phyloP scores from a whole-genome alignment of 1,140 invertebrate genomes.

The Glossosoma conforme region DNA sequence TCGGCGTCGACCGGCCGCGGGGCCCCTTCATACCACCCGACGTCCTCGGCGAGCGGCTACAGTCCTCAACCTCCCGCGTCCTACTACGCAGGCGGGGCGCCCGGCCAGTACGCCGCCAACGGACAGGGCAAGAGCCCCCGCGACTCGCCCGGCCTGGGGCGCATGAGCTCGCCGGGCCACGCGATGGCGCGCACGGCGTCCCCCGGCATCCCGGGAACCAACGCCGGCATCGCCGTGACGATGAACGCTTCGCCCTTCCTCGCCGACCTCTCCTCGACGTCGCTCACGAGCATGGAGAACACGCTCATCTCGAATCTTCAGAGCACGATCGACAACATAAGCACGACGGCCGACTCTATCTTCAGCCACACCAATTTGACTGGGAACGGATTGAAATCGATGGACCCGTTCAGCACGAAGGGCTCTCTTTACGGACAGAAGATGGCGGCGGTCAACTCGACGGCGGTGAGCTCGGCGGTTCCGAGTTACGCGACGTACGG shows the following conservation, averaged over 20 bases:
- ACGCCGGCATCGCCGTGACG: conserved; percentile 54
- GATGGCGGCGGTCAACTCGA: conserved; percentile 26
- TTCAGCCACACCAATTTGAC: conserved; percentile 37
- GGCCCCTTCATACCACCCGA: conserved; percentile 19
- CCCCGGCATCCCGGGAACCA: conserved; percentile 52
- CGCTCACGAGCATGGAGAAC: conserved; percentile 31
- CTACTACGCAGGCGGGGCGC: conserved; percentile 34
- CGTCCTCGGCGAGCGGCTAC: neutral
- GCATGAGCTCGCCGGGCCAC: conserved; percentile 36
- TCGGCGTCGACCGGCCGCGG: conserved; percentile 28
- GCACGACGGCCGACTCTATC: conserved; percentile 38
- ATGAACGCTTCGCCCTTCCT: conserved; percentile 44
- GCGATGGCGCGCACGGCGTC: conserved; percentile 38
- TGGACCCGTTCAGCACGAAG: conserved; percentile 19
- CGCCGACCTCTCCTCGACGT: conserved; percentile 32
- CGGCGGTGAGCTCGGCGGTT: conserved; percentile 25
- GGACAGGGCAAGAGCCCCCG: conserved; percentile 35
- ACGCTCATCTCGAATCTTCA: conserved; percentile 32
- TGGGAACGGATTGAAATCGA: conserved; percentile 11
- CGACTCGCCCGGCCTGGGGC: conserved; percentile 32
- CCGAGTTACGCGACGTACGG: conserved; percentile 27
- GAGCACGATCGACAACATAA: conserved; percentile 38
- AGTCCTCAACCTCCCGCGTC: conserved; percentile 27
- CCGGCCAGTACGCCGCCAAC: conserved; percentile 33
- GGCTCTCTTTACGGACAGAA: conserved; percentile 25